Percentiles rank a stretch among this genome's conserved stretches.
Evolutionary conservation across 37 sponge, comb jelly and placozoan genomes (phyloP).

Genomic region (Ephydatia muelleri): DNA sequence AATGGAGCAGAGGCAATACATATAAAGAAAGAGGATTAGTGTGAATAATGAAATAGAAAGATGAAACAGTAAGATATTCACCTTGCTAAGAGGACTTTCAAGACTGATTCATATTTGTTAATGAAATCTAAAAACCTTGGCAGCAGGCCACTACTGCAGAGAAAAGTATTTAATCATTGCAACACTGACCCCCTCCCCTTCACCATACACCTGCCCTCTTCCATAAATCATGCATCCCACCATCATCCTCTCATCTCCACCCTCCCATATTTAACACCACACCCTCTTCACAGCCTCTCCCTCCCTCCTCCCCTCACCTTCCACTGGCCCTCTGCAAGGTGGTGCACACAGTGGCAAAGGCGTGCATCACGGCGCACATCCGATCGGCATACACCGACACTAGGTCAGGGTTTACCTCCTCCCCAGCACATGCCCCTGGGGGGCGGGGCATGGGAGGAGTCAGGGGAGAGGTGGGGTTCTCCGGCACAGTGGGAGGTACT

Average conservation of each 20-base stretch:
- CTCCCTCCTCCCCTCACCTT: not conserved
- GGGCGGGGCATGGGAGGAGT: not conserved
- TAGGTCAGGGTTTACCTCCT: constrained; percentile 8
- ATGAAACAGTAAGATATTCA: too few relatives aligned
- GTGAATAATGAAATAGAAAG: too few relatives aligned
- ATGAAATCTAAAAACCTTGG: constrained; percentile 57
- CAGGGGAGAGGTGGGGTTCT: not conserved
- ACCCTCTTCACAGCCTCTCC: not conserved
- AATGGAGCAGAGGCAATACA: not conserved
- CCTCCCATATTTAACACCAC: not conserved
- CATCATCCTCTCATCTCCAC: not conserved
- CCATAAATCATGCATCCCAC: too few relatives aligned
- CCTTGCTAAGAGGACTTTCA: constrained; percentile 72
- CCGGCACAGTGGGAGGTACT: not conserved
- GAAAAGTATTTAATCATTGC: not conserved
- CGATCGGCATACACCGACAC: constrained; percentile 83
- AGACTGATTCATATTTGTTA: too few relatives aligned
- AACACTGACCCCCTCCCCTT: not conserved
- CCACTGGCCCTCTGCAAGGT: constrained; percentile 24
- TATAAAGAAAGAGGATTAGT: not conserved
- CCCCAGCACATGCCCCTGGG: not conserved
- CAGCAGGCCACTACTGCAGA: constrained; percentile 32
- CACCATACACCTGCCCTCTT: too few relatives aligned
- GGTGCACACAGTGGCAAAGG: constrained; percentile 74
- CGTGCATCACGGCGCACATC: constrained; percentile 83